Evolutionary conservation across 2,113 vertebrate genomes (phyloP).

Genomic region (Saiga tatarica): DNA sequence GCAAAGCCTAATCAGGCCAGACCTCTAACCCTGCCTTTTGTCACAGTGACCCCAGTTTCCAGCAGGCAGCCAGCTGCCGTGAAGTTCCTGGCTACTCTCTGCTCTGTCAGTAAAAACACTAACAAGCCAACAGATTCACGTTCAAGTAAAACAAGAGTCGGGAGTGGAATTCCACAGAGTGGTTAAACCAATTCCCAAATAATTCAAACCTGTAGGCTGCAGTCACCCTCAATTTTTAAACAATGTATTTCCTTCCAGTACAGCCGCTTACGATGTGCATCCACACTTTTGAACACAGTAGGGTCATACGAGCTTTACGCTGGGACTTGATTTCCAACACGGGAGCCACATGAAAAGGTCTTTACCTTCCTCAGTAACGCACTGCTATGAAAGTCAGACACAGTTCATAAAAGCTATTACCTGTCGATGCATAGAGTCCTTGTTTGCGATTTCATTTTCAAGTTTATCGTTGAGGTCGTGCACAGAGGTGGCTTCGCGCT

Average conservation of each 20-base stretch:
- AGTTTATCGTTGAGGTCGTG: conserved; percentile 98
- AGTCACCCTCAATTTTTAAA: neutral
- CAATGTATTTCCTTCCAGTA: neutral
- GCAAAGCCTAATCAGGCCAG: accelerated
- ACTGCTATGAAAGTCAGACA: neutral
- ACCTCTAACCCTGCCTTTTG: accelerated
- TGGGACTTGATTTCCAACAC: neutral
- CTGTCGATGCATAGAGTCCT: conserved; percentile 94
- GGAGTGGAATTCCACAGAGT: accelerated
- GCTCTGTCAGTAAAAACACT: neutral
- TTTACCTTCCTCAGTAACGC: neutral
- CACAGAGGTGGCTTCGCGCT: conserved; percentile 97
- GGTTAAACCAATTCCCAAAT: neutral
- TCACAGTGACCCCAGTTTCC: no score
- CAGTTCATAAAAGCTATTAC: conserved; percentile 73
- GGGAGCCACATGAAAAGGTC: neutral
- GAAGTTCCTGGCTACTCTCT: neutral
- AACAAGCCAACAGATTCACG: neutral
- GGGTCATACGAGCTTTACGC: neutral
- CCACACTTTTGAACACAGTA: neutral
- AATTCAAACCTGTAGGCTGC: neutral
- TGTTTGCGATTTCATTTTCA: conserved; percentile 98
- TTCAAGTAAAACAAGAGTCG: neutral
- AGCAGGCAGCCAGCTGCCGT: neutral
- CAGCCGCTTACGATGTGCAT: neutral